These are phyloP conservation scores for Brachionus manjavacas DNA, from an alignment of 1,140 invertebrate genomes.

Conservation along the genomic window DNA sequence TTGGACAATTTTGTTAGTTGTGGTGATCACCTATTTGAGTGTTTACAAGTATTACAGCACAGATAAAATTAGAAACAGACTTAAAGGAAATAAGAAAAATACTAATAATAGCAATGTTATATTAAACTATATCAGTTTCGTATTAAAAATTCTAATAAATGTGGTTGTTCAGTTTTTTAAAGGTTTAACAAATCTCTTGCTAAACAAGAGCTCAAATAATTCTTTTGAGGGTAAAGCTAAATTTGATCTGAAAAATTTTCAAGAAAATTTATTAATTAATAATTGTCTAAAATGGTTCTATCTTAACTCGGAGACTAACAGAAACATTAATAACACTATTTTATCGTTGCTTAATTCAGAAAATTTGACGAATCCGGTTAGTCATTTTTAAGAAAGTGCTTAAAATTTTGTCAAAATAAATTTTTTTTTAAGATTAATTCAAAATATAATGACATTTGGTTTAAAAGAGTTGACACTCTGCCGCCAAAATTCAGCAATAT, in stretches of 20 bases:
- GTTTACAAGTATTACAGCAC: constrained; percentile 17
- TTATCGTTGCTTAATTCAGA: constrained; percentile 24
- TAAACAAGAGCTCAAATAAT: not conserved
- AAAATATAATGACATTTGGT: constrained; percentile 5
- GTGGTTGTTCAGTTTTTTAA: not conserved
- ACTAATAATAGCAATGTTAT: not conserved
- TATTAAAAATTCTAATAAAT: not conserved
- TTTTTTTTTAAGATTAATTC: not conserved
- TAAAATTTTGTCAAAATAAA: not conserved
- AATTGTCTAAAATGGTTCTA: constrained; percentile 34
- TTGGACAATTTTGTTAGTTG: constrained; percentile 26
- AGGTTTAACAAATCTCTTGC: constrained; percentile 6
- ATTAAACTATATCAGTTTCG: not conserved
- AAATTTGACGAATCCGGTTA: not conserved
- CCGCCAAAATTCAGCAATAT: constrained; percentile 23
- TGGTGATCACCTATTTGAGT: constrained; percentile 8
- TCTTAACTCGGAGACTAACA: constrained; percentile 22
- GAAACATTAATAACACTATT: not conserved
- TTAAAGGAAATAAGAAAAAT: not conserved
- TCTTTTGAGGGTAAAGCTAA: not conserved
- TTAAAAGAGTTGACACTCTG: constrained; percentile 6
- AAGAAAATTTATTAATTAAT: not conserved
- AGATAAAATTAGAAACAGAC: not conserved
- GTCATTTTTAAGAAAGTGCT: not conserved
- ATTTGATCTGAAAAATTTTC: not conserved